Base-by-base conservation (phyloP, 2,113 vertebrate species). In the Perognathus longimembris region DNA sequence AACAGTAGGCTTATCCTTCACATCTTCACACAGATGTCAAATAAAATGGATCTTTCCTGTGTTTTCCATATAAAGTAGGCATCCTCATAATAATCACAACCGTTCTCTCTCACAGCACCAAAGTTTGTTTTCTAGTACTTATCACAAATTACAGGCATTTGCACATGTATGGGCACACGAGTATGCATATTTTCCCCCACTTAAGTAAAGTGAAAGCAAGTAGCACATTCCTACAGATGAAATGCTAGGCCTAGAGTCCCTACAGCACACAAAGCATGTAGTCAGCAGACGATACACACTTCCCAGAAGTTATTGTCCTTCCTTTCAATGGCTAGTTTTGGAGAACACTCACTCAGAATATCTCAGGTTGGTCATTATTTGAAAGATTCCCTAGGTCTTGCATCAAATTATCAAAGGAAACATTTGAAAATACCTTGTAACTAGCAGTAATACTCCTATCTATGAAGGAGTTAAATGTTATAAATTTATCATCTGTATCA, bases 331-430 rank as follows among this genome's bases (percentile, higher is more conserved):
- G 24, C 3, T 59, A 59, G 21, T 22, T 59, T 22, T 59, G 57
- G 15, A 59, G 21, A 59, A 59, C 20, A 59, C 5, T 59, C 6
- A 59, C 21, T 22, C 57, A 59, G 45, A 74, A 38, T 82, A 59
- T 83, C 30, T 78, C 24, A 83, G 15, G 45, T 1, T 70, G 50
- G 34, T 38, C 40, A 40, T 82, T 50, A 75, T 83, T 20, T 50
- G 67, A 42, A 71, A 45, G 57, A 34, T 70, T 89, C 26, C 93
- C 54, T 89, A 92, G n/a, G 30, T 1, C 4, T 87, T 87, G 5
- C 59, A 95, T 45, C 36, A 64, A 96, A 75, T 59, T 70, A 28
- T 69, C 14, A 89, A 74, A 77, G 45, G n/a, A 5, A 89, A 67
- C 59, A 83, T 87, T 75, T 79, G 30, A 79, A 84, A 93, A 79